Conservation (phyloP, 2,888 invertebrate species). For the Mythimna vitellina region DNA sequence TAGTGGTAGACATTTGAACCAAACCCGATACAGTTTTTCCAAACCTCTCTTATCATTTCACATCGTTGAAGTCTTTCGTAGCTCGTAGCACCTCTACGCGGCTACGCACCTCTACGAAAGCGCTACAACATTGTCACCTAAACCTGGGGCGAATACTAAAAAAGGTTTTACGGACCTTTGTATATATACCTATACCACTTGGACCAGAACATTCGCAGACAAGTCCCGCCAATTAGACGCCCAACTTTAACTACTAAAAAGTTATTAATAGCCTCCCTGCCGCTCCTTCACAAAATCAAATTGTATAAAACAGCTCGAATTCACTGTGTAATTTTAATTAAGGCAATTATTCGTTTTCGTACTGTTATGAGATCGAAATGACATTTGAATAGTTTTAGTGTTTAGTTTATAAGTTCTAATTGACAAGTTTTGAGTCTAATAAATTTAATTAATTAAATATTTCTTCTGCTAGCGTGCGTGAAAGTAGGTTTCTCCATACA, state of each 20-base stretch:
- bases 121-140: constrained; percentile 31
- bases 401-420: constrained; percentile 5
- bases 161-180: constrained; percentile 25
- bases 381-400: background rate
- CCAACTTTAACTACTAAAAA: constrained; percentile 53
- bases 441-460: background rate
- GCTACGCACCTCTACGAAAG: constrained; percentile 48
- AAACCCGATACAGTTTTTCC: background rate
- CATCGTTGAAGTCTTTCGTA: constrained; percentile 19
- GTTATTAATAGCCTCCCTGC: constrained; percentile 32
- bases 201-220: constrained; percentile 47
- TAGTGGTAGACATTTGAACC: background rate
- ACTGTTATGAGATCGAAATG: background rate
- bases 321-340: constrained; percentile 22
- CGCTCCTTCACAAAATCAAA: constrained; percentile 44
- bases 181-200: constrained; percentile 22
- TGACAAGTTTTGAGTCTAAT: background rate
- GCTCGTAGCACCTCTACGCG: constrained; percentile 31
- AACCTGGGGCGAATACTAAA: constrained; percentile 9
- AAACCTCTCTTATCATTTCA: background rate
- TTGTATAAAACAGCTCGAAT: constrained; percentile 39
- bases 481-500: too few relatives aligned
- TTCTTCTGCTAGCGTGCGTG: too few relatives aligned
- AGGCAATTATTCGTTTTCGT: constrained; percentile 3
- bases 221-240: constrained; percentile 56